These are phyloP conservation scores for Polylopha cassiicola DNA, from an alignment of 2,888 invertebrate genomes.

Conservation along the genomic window DNA sequence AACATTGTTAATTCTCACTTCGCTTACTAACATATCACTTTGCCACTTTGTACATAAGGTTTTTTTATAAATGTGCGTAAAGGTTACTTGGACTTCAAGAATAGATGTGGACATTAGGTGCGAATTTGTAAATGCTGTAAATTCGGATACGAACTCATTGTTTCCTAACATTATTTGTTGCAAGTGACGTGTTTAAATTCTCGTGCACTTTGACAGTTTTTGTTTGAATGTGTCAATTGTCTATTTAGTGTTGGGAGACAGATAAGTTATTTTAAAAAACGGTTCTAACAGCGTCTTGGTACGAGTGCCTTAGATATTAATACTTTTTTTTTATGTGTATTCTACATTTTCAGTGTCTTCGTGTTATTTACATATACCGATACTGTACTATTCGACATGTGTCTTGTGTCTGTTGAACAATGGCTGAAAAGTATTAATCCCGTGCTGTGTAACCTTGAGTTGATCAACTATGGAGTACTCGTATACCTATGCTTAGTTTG, in stretches of 20 bases:
- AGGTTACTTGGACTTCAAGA: slow-evolving; percentile 75
- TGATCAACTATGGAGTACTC: background rate
- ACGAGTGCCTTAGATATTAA: slow-evolving; percentile 70
- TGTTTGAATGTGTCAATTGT: no score
- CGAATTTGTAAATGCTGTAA: slow-evolving; percentile 69
- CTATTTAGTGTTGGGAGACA: no score
- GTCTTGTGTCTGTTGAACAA: background rate
- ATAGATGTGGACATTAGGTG: slow-evolving; percentile 73
- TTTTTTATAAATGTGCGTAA: slow-evolving; percentile 43
- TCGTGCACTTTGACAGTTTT: no score
- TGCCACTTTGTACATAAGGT: slow-evolving; percentile 48
- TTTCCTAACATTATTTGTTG: slow-evolving; percentile 10
- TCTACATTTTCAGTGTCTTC: slow-evolving; percentile 36
- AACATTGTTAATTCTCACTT: slow-evolving; percentile 37
- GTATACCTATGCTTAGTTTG: no score
- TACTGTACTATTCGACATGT: slow-evolving; percentile 12
- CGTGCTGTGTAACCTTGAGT: slow-evolving; percentile 2
- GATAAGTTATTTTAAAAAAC: slow-evolving; percentile 29
- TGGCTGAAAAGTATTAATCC: background rate
- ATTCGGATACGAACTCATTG: slow-evolving; percentile 27
- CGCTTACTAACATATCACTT: slow-evolving; percentile 67
- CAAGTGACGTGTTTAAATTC: no score
- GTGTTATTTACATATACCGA: slow-evolving; percentile 25
- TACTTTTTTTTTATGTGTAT: slow-evolving; percentile 42
- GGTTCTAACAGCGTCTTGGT: slow-evolving; percentile 75